Percentiles rank a stretch among this genome's conserved stretches.
phyloP scores from a whole-genome alignment of 1,140 invertebrate genomes.

The Calosoma granatense region DNA sequence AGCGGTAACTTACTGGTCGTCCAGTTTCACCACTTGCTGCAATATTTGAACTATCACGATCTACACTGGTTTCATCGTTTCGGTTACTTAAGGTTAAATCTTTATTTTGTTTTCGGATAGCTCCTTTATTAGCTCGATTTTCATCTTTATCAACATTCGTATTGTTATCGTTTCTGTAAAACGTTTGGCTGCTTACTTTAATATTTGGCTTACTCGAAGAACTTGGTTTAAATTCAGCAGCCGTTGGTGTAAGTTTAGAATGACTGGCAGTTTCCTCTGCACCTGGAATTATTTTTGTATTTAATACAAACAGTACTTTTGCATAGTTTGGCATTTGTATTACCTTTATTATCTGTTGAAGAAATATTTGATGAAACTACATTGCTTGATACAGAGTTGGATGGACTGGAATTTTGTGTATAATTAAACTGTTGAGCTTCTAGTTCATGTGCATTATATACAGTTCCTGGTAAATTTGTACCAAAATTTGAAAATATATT shows the following conservation, averaged over 20 bases:
- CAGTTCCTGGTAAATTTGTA: neutral
- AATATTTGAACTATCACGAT: neutral
- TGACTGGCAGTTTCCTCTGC: neutral
- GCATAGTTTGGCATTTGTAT: neutral
- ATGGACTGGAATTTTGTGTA: neutral
- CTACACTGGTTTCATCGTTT: too few species aligned
- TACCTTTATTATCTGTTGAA: neutral
- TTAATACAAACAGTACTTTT: neutral
- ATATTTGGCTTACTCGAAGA: neutral
- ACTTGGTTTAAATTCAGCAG: neutral
- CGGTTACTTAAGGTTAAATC: too few species aligned
- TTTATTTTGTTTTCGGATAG: neutral
- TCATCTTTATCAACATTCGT: neutral
- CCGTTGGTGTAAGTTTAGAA: neutral
- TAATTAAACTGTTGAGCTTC: neutral
- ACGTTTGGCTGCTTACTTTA: neutral
- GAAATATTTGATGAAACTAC: neutral
- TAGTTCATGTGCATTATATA: neutral
- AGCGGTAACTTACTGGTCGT: neutral
- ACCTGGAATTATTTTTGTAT: neutral
- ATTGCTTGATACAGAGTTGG: neutral
- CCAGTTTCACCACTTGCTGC: neutral
- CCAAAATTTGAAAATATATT: neutral
- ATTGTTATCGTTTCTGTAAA: neutral
- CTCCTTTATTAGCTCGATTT: neutral